Base-by-base conservation (phyloP, 2,113 vertebrate species). In the Gopherus evgoodei region DNA sequence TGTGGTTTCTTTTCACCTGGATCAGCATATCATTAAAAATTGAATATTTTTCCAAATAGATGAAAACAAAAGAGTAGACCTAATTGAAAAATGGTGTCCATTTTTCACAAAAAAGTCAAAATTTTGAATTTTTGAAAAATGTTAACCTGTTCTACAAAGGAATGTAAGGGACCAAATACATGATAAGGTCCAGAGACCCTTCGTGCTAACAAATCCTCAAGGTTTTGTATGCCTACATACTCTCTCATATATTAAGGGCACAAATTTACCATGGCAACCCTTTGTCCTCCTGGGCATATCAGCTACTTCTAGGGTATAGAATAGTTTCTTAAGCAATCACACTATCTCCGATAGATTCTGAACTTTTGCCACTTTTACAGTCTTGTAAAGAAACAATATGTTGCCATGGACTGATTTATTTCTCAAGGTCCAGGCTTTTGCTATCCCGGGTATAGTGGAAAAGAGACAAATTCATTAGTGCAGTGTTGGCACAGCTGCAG, bases 351-450 rank as follows among this genome's bases (percentile, higher is more conserved):
- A 47, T 27, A 47, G 12, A 78, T 13, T 47, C 38, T 76, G 75
- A 76, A 76, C 31, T 82, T 91, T 90, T 69, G 22, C 79, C 17
- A 31, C 22, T 90, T 76, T 31, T 54, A 52, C 22, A 38, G 62
- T 75, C n/a, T 54, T 47, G 38, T 83, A 86, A 89, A 83, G 84
- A 91, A 91, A 22, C 75, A 49, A 0, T 65, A 38, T 56, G 9
- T 75, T 93, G 25, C 16, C 80, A 83, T 91, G 91, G 83, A 72
- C 78, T 87, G 6, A 31, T 78, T 78, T 42, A 80, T 78, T 88
- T 92, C 83, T 86, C 83, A 53, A 27, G 81, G 75, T 88, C 95
- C 78, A 81, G 25, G 53, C 88, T 96, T 92, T 84, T 96, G 59
- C 47, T 92, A 90, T 89, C 92, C 78, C 38, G 81, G 0, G 0